Evolutionary conservation across 2,888 invertebrate species (phyloP), one percentile per base, ranked within the genome.

Genomic region (Piscicola geometra): DNA sequence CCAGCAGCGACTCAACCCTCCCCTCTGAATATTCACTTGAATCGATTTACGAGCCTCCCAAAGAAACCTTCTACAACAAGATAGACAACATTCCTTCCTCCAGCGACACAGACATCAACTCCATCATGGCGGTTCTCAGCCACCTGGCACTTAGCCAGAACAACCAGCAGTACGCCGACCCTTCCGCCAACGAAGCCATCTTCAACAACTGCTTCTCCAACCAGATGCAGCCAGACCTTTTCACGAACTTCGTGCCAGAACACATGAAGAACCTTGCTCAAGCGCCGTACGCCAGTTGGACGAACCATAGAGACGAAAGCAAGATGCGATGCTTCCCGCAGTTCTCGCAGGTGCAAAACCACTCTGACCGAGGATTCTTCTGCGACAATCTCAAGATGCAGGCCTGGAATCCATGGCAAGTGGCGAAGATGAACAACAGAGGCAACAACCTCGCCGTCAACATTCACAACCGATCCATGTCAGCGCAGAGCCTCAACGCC

Each of bases 401-500:
- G 28, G 50, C 30, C 30, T 32, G 32, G 30, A 50, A 71, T 71
- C 41, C 41, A 15, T 71, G 71, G 71, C 71, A 71, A 33, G 21
- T 71, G 71, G 71, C 47, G 28, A 71, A 71, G 71, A 47, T 71
- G 52, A 50, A 41, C 50, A 41, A 32, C 28, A 47, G 71, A 28
- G 52, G 52, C 21, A 56, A 56, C 60, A 56, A 56, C 60, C n/a
- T 71, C 28, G 71, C 47, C n/a, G 33, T 71, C 9, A 71, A 71
- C 52, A 47, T 47, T 52, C 71, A 71, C 71, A 71, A 71, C 52
- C n/a, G 71, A 30, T 71, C 71, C 47, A 71, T 71, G 71, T 71
- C 71, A 30, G 71, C 71, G 18, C 71, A 71, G 71, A 71, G 50
- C 41, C 33, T 71, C 52, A 71, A 71, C 21, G 52, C 52, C 32